A percentile compares a stretch with the other conserved stretches of the same genome.
These are phyloP conservation scores for Agriotes lineatus DNA, from an alignment of 2,888 invertebrate species.

Conservation along the genomic window DNA sequence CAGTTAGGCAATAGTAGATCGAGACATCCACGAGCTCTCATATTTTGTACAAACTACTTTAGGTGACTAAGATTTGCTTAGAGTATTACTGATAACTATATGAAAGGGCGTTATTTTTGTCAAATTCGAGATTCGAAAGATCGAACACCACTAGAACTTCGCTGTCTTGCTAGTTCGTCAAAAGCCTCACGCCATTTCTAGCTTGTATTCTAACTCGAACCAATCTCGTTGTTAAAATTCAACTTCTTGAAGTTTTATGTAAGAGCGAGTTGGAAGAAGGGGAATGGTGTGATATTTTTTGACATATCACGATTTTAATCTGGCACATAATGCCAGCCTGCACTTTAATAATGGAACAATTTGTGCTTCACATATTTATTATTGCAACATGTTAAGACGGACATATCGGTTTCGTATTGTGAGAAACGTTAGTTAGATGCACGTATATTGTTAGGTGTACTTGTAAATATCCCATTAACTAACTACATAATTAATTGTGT, in stretches of 20 bases:
- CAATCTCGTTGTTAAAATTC: too few species aligned
- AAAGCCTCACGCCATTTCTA: too few species aligned
- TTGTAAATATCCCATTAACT: constrained; percentile 39
- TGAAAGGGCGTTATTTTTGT: too few species aligned
- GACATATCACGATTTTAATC: background rate
- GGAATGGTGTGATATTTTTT: background rate
- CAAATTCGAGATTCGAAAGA: too few species aligned
- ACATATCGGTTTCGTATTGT: constrained; percentile 43
- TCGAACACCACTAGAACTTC: too few species aligned
- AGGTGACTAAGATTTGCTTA: background rate
- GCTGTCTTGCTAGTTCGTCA: too few species aligned
- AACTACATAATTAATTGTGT: constrained; percentile 27
- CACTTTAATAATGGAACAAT: background rate
- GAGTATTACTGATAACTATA: too few species aligned
- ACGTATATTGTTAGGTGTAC: constrained; percentile 38
- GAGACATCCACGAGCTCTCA: constrained; percentile 29
- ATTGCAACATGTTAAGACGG: constrained; percentile 12
- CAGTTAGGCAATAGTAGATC: constrained; percentile 19
- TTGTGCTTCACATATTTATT: constrained; percentile 14
- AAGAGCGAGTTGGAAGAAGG: background rate
- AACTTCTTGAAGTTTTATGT: too few species aligned
- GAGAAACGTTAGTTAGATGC: constrained; percentile 30
- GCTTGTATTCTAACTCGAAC: too few species aligned
- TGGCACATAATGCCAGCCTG: background rate
- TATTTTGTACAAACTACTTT: constrained; percentile 31